phyloP scores from a whole-genome alignment of 2,113 vertebrate species.

The Cisticola juncidis region DNA sequence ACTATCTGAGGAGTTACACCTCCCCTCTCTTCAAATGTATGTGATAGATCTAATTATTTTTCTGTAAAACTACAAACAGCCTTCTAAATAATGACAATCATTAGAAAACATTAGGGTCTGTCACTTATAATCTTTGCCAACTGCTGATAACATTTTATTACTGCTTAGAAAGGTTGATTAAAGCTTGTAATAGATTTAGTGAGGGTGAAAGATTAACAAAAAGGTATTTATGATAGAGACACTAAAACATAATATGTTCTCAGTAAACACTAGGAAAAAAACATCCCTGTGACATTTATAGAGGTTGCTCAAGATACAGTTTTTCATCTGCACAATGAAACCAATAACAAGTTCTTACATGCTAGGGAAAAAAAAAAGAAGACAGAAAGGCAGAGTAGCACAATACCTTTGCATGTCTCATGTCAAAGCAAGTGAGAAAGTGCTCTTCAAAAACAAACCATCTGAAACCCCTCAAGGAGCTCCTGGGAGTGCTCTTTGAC shows the following conservation, averaged over 20 bases:
- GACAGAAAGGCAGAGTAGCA: not conserved
- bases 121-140: slow-evolving; percentile 24
- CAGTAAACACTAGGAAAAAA: slow-evolving; percentile 4
- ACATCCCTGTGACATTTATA: slow-evolving; percentile 33
- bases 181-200: not conserved
- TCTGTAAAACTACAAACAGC: slow-evolving; percentile 29
- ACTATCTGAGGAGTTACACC: not conserved
- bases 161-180: not conserved
- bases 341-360: slow-evolving; percentile 2
- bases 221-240: slow-evolving; percentile 53
- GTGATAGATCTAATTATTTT: slow-evolving; percentile 40
- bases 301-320: slow-evolving; percentile 16
- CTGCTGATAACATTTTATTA: slow-evolving; percentile 48
- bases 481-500: not conserved
- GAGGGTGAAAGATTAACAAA: slow-evolving; percentile 60
- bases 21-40: not conserved
- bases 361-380: not conserved
- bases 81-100: slow-evolving; percentile 32
- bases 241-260: slow-evolving; percentile 6
- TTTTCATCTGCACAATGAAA: slow-evolving; percentile 48
- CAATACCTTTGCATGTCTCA: not conserved
- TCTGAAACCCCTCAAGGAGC: not conserved
- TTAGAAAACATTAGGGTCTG: slow-evolving; percentile 43
- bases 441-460: not conserved
- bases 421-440: not conserved